Conservation (phyloP, 2,888 invertebrate genomes). For the Chloroclystis v-ata region DNA sequence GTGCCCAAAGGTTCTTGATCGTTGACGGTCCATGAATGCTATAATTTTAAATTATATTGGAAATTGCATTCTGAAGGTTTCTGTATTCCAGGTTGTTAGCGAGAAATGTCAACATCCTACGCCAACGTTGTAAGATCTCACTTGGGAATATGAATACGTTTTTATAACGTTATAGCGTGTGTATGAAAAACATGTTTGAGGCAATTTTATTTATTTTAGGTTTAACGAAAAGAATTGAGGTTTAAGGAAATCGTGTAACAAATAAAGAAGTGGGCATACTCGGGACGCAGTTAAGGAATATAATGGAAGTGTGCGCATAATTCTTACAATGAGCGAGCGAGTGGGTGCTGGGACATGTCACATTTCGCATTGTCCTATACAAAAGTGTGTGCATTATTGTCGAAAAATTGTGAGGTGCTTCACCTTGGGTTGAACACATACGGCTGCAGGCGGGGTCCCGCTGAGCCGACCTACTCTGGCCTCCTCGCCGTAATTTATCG, state of each 20-base stretch:
- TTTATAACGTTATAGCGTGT: conserved; percentile 27
- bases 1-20: conserved; percentile 46
- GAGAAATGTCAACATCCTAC: conserved; percentile 47
- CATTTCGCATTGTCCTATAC: conserved; percentile 36
- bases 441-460: conserved; percentile 57
- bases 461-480: conserved; percentile 52
- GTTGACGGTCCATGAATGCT: conserved; percentile 54
- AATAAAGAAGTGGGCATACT: conserved; percentile 25
- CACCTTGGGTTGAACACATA: conserved; percentile 48
- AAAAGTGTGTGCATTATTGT: conserved; percentile 52
- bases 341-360: conserved; percentile 31
- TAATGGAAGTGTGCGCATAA: conserved; percentile 32
- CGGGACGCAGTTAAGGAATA: conserved; percentile 26
- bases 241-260: conserved; percentile 27
- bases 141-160: conserved; percentile 34
- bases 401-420: conserved; percentile 61
- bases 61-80: conserved; percentile 41
- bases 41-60: conserved; percentile 62
- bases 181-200: conserved; percentile 11
- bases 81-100: conserved; percentile 38
- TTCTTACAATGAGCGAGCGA: conserved; percentile 28
- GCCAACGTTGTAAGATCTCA: conserved; percentile 34
- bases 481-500: conserved; percentile 69
- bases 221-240: conserved; percentile 23
- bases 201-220: conserved; percentile 25